Evolutionary conservation across 1,140 invertebrate species (phyloP).

Genomic region (Tachypleus tridentatus): DNA sequence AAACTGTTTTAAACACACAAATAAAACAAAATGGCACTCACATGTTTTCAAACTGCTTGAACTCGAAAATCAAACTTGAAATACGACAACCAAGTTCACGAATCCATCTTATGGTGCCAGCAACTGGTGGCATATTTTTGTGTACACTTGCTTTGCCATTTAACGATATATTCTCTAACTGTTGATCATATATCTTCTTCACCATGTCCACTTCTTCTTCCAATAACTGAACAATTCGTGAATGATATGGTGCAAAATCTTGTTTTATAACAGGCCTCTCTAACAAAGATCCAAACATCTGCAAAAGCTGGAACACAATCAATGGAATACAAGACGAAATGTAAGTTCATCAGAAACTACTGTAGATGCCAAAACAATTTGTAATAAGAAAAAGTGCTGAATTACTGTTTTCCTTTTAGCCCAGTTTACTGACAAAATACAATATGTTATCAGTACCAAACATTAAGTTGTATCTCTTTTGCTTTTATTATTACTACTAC

Average conservation of each 20-base stretch:
- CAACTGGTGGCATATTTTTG: neutral
- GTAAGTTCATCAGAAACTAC: conserved; percentile 60
- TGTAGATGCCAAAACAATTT: too few relatives aligned
- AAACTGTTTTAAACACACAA: too few relatives aligned
- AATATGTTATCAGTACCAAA: too few relatives aligned
- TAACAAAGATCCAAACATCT: conserved; percentile 70
- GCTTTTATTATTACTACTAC: too few relatives aligned
- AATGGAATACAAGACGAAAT: conserved; percentile 42
- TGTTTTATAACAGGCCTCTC: conserved; percentile 74
- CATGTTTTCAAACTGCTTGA: too few relatives aligned
- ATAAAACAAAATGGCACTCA: too few relatives aligned
- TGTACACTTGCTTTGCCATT: conserved; percentile 4
- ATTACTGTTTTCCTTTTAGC: too few relatives aligned
- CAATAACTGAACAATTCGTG: conserved; percentile 61
- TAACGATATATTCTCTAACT: conserved; percentile 25
- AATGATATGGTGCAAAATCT: conserved; percentile 72
- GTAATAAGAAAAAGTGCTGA: too few relatives aligned
- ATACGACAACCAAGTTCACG: neutral
- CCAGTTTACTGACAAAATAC: too few relatives aligned
- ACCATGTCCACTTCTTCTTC: conserved; percentile 52
- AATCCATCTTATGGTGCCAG: conserved; percentile 13
- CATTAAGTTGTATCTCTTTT: too few relatives aligned
- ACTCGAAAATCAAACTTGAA: too few relatives aligned
- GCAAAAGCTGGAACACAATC: conserved; percentile 58
- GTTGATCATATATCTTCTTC: conserved; percentile 34